A percentile compares a stretch with the other conserved stretches of the same genome.
phyloP scores from a whole-genome alignment of 2,113 vertebrate species.

The Arvicanthis niloticus region DNA sequence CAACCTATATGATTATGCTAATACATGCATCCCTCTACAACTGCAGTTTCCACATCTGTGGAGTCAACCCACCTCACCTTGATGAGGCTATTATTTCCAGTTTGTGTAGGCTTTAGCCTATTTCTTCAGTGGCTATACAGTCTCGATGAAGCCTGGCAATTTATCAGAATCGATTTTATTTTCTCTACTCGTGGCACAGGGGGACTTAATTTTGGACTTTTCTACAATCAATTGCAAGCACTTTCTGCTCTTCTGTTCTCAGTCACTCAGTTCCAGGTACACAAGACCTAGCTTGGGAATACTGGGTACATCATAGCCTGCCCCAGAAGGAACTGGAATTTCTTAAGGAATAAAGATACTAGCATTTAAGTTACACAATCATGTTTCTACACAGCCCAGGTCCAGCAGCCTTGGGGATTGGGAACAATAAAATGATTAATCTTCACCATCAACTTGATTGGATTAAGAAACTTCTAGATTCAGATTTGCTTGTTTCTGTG shows the following conservation, averaged over 20 bases:
- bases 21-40: neutral
- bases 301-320: conserved; percentile 5
- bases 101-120: neutral
- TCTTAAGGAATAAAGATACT: conserved; percentile 16
- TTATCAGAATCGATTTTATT: conserved; percentile 77
- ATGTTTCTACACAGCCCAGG: neutral
- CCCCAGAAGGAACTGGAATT: conserved; percentile 83
- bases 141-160: neutral
- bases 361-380: neutral
- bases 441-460: neutral
- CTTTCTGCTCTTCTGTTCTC: conserved; percentile 81
- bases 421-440: neutral
- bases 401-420: conserved; percentile 56
- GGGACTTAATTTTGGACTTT: conserved; percentile 83
- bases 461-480: neutral
- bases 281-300: conserved; percentile 87
- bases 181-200: conserved; percentile 80
- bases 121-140: neutral
- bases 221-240: conserved; percentile 31
- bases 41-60: neutral
- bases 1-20: neutral
- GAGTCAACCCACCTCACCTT: neutral
- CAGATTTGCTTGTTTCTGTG: neutral
- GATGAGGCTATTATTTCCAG: neutral
- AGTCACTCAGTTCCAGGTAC: conserved; percentile 62